A percentile compares a stretch with the other conserved stretches of the same genome.
Evolutionary conservation across 2,113 vertebrate species (phyloP).

Genomic region (Thymallus thymallus): DNA sequence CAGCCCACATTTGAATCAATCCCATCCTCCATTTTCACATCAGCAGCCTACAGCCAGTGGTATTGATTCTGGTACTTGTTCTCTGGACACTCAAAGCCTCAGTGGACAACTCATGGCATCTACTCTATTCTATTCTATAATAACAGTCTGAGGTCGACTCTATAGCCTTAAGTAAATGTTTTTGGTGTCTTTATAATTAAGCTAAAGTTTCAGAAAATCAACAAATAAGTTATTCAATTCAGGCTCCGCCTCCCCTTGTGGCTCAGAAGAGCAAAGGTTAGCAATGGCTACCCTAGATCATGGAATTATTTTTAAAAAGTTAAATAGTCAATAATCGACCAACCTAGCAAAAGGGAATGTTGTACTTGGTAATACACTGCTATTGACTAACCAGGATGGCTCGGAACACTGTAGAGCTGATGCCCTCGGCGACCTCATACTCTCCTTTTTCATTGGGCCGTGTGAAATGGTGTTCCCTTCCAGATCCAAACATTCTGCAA

Average conservation of each 20-base stretch:
- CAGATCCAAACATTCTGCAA: slow-evolving; percentile 97
- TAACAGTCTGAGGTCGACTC: too few species aligned
- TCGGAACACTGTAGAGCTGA: slow-evolving; percentile 96
- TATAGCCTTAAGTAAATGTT: too few species aligned
- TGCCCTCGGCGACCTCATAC: slow-evolving; percentile 96
- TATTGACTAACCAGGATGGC: slow-evolving; percentile 88
- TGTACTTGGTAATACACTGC: not conserved
- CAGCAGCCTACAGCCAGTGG: not conserved
- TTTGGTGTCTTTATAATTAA: not conserved
- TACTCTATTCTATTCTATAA: too few species aligned
- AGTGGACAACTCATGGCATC: too few species aligned
- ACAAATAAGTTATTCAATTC: not conserved
- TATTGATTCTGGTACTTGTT: slow-evolving; percentile 1
- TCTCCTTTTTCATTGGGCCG: slow-evolving; percentile 98
- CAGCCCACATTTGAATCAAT: slow-evolving; percentile 3
- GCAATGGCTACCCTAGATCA: too few species aligned
- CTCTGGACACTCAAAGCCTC: not conserved
- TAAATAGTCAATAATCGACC: not conserved
- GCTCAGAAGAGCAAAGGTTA: too few species aligned
- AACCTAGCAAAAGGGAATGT: not conserved
- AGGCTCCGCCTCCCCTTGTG: too few species aligned
- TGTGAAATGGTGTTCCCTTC: slow-evolving; percentile 97
- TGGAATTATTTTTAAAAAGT: not conserved
- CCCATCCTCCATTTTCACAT: not conserved
- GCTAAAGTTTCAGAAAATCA: too few species aligned